phyloP scores from a whole-genome alignment of 2,797 vertebrate species.

The Brotogeris chrysoptera region DNA sequence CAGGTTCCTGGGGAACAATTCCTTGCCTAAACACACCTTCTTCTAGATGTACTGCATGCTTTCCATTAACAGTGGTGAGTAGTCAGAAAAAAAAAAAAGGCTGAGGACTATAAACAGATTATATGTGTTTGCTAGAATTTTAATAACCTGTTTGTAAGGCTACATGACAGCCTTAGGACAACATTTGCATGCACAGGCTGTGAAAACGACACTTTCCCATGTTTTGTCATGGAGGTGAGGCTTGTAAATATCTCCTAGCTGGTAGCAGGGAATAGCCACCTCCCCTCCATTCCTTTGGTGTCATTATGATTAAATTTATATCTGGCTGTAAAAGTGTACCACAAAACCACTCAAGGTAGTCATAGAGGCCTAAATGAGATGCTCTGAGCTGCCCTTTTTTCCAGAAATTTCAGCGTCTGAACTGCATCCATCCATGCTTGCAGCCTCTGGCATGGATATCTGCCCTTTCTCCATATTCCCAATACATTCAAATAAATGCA shows the following conservation, averaged over 20 bases:
- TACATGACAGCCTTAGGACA: not conserved
- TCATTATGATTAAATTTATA: not conserved
- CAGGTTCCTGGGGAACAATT: not conserved
- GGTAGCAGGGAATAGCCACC: not conserved
- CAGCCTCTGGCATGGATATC: not conserved
- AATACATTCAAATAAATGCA: not conserved
- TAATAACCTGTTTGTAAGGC: not conserved
- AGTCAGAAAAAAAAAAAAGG: not conserved
- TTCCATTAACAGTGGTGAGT: not conserved
- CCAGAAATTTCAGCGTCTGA: not conserved
- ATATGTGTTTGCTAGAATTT: not conserved
- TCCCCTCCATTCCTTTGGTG: not conserved
- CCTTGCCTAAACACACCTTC: not conserved
- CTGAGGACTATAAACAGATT: not conserved
- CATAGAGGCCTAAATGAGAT: not conserved
- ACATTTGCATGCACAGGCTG: not conserved
- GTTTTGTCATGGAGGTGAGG: not conserved
- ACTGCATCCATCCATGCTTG: not conserved
- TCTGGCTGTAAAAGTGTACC: not conserved
- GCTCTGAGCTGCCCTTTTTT: not conserved
- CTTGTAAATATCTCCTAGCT: not conserved
- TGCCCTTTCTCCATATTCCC: not conserved
- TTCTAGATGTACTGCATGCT: not conserved
- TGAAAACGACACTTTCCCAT: not conserved
- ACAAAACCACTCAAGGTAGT: not conserved